These are phyloP conservation scores for Furnarius figulus DNA, from an alignment of 2,113 vertebrate species.

Conservation along the genomic window DNA sequence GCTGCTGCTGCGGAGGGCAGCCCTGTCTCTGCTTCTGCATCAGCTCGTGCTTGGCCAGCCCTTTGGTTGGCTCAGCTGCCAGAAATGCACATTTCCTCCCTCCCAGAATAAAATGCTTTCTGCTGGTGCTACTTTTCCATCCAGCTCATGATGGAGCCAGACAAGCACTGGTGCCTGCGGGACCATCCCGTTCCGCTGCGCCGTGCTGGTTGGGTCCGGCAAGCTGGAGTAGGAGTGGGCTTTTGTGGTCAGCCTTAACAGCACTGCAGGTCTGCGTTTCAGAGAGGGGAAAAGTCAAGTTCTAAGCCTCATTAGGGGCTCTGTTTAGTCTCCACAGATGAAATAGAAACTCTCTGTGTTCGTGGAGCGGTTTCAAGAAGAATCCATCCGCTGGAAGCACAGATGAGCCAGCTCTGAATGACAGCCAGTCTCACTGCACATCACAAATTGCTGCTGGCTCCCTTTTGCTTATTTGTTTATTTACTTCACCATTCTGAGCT, in stretches of 20 bases:
- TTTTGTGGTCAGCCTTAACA: background rate
- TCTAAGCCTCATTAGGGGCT: background rate
- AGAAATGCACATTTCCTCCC: background rate
- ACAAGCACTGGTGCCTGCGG: background rate
- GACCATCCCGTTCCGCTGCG: background rate
- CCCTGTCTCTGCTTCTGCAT: background rate
- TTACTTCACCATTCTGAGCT: conserved; percentile 9
- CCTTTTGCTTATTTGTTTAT: conserved; percentile 54
- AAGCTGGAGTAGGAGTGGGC: background rate
- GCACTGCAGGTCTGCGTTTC: background rate
- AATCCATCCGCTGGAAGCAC: conserved; percentile 26
- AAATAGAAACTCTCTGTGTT: conserved; percentile 21
- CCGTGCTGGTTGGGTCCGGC: background rate
- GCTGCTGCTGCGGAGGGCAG: conserved; percentile 7
- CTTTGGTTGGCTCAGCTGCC: background rate
- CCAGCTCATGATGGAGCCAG: background rate
- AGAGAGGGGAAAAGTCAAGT: background rate
- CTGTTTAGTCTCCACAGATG: conserved; percentile 4
- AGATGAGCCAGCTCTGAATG: conserved; percentile 38
- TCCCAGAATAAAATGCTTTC: background rate
- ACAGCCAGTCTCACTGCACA: conserved; percentile 31
- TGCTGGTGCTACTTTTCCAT: background rate
- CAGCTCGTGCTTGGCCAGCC: background rate
- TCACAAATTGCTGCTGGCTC: conserved; percentile 53
- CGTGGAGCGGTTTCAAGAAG: background rate